phyloP scores from a whole-genome alignment of 2,797 vertebrate genomes.

The Lithobates sylvaticus region DNA sequence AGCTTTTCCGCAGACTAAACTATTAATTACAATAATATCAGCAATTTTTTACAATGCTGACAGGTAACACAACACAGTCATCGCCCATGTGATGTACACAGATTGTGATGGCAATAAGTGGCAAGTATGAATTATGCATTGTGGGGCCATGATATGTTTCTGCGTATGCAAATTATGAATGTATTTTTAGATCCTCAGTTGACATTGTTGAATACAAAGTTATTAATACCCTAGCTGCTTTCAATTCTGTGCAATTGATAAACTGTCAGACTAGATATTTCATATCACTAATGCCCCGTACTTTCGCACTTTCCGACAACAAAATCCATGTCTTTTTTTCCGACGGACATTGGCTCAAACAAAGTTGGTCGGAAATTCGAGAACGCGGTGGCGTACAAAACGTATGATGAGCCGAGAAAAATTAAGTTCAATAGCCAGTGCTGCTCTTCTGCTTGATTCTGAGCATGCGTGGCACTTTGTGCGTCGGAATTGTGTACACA shows the following conservation, averaged over 20 bases:
- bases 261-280: not conserved
- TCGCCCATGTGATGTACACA: slow-evolving; percentile 76
- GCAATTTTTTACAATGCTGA: slow-evolving; percentile 76
- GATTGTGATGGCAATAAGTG: slow-evolving; percentile 74
- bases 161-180: not conserved
- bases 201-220: not conserved
- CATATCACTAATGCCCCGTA: too few species aligned
- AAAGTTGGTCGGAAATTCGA: too few species aligned
- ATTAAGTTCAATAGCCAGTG: too few species aligned
- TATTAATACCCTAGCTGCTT: not conserved
- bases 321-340: too few species aligned
- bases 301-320: too few species aligned
- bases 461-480: too few species aligned
- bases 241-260: not conserved
- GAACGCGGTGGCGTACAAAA: too few species aligned
- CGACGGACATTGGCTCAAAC: too few species aligned
- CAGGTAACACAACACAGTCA: slow-evolving; percentile 78
- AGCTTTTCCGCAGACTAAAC: slow-evolving; percentile 84
- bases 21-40: slow-evolving; percentile 87
- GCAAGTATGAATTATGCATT: slow-evolving; percentile 69
- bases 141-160: slow-evolving; percentile 64
- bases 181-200: slow-evolving; percentile 6
- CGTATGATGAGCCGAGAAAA: too few species aligned
- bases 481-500: too few species aligned
- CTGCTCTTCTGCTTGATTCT: too few species aligned